Evolutionary conservation across 2,888 invertebrate species (phyloP), one percentile per base, ranked within the genome.

Genomic region (Thysanoteuthis rhombus): DNA sequence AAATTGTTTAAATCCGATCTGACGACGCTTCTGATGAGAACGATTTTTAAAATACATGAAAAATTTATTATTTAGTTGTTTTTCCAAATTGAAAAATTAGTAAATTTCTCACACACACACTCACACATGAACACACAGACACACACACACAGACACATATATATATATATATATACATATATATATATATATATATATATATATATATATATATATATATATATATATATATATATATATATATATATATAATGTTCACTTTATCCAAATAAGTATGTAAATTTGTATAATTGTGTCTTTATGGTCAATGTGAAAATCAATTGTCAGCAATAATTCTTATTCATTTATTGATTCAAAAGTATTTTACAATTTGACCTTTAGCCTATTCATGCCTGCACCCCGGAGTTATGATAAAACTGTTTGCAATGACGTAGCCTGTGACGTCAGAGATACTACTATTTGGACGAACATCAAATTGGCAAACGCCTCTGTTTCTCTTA

Each of bases 331-430:
- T 75, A 75, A 75, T 75, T 75, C n/a, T 75, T 75, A 75, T 75
- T 16, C 75, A 75, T 12, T 75, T 75, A 75, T 75, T 75, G 75
- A 75, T 75, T 75, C n/a, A 75, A 16, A 75, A 75, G 75, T 75
- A 75, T 75, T 75, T 75, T 75, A 75, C 75, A 75, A 75, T 75
- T 75, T 75, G n/a, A 75, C 75, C 75, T 75, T 75, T 75, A n/a
- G 75, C 12, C 75, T n/a, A 75, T 12, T 36, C 75, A 12, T n/a
- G n/a, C n/a, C n/a, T 25, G 4, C 75, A 4, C n/a, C n/a, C n/a
- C n/a, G n/a, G 75, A 75, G 75, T n/a, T 75, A n/a, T 75, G 75
- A n/a, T n/a, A 75, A 75, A 75, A 75, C 75, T n/a, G n/a, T n/a
- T 12, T 36, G 75, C 75, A n/a, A n/a, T 75, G 75, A 75, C 75